Percentiles rank a stretch among this genome's conserved stretches.
phyloP scores from a whole-genome alignment of 2,797 vertebrate species.

The Pseudocheirus occidentalis region DNA sequence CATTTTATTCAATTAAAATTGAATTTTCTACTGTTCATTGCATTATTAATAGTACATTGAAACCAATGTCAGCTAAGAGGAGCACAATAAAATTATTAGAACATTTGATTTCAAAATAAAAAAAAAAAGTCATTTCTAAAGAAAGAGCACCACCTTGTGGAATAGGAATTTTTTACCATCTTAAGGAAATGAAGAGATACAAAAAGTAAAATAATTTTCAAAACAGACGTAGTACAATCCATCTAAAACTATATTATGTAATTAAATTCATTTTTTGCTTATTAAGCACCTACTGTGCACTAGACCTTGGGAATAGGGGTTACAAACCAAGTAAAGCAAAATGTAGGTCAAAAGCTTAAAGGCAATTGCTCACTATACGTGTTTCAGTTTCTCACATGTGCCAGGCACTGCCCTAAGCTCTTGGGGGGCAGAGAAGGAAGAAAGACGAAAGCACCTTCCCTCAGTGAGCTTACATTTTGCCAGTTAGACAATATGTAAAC shows the following conservation, averaged over 20 bases:
- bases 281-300: not conserved
- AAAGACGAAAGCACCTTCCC: not conserved
- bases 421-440: not conserved
- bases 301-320: not conserved
- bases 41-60: not conserved
- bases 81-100: not conserved
- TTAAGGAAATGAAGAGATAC: conserved; percentile 8
- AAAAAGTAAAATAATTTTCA: conserved; percentile 1
- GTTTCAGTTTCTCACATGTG: not conserved
- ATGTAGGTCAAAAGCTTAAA: not conserved
- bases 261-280: not conserved
- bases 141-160: conserved; percentile 84
- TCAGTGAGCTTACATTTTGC: not conserved
- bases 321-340: not conserved
- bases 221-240: conserved; percentile 13
- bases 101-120: too few relatives aligned
- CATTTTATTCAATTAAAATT: conserved; percentile 12
- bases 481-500: not conserved
- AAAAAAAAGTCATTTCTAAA: conserved; percentile 77
- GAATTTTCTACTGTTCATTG: not conserved
- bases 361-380: not conserved
- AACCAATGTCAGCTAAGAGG: not conserved
- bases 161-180: rapidly evolving
- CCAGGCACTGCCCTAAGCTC: not conserved
- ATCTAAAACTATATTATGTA: not conserved